Evolutionary conservation across 1,140 invertebrate genomes (phyloP).

Genomic region (Tetranychus cinnabarinus): DNA sequence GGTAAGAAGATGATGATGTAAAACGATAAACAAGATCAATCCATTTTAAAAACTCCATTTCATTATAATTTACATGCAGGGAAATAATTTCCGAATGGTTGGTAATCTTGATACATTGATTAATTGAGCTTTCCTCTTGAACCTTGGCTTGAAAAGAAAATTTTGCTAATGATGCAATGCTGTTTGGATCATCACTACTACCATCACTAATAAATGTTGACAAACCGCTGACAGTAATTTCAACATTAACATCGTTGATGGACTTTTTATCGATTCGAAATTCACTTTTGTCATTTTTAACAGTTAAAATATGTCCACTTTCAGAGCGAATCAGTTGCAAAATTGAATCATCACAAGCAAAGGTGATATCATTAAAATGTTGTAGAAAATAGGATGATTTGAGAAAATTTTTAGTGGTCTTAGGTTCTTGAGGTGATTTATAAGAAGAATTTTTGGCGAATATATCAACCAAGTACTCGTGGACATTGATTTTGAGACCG

Average conservation of each 20-base stretch:
- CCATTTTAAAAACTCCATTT: background rate
- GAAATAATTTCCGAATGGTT: background rate
- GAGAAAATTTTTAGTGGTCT: background rate
- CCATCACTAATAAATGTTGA: background rate
- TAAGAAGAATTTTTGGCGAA: background rate
- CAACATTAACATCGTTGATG: background rate
- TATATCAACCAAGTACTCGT: background rate
- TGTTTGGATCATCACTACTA: background rate
- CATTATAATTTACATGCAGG: background rate
- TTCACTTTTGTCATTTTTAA: background rate
- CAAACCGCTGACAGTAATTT: background rate
- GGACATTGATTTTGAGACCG: background rate
- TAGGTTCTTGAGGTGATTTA: background rate
- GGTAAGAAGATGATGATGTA: background rate
- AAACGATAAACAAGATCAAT: background rate
- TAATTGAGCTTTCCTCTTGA: background rate
- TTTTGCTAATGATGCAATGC: background rate
- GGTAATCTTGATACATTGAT: background rate
- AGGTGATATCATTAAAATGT: background rate
- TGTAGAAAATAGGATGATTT: background rate
- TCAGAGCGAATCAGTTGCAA: background rate
- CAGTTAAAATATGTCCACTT: background rate
- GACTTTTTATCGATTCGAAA: background rate
- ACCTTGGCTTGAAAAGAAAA: background rate
- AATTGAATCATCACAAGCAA: background rate